Conservation (phyloP, 2,113 vertebrate genomes). For the Synchiropus splendidus region DNA sequence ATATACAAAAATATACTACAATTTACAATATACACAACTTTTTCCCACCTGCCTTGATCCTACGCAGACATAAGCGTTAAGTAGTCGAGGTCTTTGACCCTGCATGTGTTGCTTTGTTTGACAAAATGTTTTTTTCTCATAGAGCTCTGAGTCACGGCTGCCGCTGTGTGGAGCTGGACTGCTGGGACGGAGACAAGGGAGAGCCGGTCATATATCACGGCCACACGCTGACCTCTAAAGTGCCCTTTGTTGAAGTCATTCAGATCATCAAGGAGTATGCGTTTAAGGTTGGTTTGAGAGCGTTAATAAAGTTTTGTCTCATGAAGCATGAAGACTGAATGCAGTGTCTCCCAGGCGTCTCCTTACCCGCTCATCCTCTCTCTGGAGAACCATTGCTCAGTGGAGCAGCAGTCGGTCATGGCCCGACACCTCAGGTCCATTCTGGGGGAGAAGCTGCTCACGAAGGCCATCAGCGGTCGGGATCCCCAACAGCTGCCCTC, state of each 20-base stretch:
- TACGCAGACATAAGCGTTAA: too few relatives aligned
- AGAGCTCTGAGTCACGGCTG: constrained; percentile 84
- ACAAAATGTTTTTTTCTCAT: background rate
- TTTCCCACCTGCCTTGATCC: too few relatives aligned
- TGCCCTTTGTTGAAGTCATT: constrained; percentile 83
- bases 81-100: too few relatives aligned
- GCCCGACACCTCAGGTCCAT: constrained; percentile 76
- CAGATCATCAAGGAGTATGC: constrained; percentile 80
- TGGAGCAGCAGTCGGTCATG: constrained; percentile 87
- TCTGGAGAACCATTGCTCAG: constrained; percentile 92
- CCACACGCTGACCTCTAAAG: constrained; percentile 89
- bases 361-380: constrained; percentile 89
- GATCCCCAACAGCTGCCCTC: constrained; percentile 67
- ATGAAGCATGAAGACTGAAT: background rate
- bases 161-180: constrained; percentile 95
- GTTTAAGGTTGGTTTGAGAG: constrained; percentile 70
- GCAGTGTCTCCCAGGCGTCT: constrained; percentile 63
- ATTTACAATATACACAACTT: too few relatives aligned
- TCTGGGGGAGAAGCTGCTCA: constrained; percentile 82
- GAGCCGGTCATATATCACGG: constrained; percentile 89
- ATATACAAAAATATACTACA: too few relatives aligned
- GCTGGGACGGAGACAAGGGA: constrained; percentile 88
- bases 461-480: constrained; percentile 51
- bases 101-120: too few relatives aligned
- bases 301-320: background rate